A percentile compares a stretch with the other conserved stretches of the same genome.
Evolutionary conservation across 2,113 vertebrate species (phyloP).

Genomic region (Columbina picui): DNA sequence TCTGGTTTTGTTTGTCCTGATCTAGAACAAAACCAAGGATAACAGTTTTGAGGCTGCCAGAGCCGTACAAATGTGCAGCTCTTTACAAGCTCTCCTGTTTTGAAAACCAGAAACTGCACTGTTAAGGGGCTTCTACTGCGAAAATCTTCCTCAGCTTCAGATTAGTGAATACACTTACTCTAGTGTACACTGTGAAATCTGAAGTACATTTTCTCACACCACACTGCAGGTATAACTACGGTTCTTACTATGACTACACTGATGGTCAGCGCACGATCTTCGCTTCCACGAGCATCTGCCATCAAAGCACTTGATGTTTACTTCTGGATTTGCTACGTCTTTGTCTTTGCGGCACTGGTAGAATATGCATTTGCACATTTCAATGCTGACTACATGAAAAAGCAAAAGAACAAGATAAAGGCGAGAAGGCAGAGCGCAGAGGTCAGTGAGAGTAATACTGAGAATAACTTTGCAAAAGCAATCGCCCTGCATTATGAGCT

Average conservation of each 20-base stretch:
- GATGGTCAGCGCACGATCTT: constrained; percentile 96
- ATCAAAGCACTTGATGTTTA: constrained; percentile 97
- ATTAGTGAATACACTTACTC: not conserved
- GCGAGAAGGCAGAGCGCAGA: constrained; percentile 81
- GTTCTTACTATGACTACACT: constrained; percentile 98
- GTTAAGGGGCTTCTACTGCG: not conserved
- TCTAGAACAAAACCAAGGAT: not conserved
- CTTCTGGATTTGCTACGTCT: constrained; percentile 99
- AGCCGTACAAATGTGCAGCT: not conserved
- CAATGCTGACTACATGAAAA: constrained; percentile 94
- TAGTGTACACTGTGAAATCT: not conserved
- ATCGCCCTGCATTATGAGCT: not conserved
- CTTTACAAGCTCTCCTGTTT: not conserved
- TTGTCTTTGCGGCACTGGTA: constrained; percentile 94
- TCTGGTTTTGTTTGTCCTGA: not conserved
- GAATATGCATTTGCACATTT: constrained; percentile 98
- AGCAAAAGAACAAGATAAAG: constrained; percentile 91
- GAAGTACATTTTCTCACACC: not conserved
- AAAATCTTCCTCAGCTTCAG: not conserved
- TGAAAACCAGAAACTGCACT: not conserved
- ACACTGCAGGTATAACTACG: constrained; percentile 89
- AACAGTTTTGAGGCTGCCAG: not conserved
- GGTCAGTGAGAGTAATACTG: constrained; percentile 72
- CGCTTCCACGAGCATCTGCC: constrained; percentile 91
- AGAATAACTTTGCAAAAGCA: not conserved